Evolutionary conservation across 64 coral and sea anemone genomes (phyloP).

Genomic region (Orbicella faveolata): DNA sequence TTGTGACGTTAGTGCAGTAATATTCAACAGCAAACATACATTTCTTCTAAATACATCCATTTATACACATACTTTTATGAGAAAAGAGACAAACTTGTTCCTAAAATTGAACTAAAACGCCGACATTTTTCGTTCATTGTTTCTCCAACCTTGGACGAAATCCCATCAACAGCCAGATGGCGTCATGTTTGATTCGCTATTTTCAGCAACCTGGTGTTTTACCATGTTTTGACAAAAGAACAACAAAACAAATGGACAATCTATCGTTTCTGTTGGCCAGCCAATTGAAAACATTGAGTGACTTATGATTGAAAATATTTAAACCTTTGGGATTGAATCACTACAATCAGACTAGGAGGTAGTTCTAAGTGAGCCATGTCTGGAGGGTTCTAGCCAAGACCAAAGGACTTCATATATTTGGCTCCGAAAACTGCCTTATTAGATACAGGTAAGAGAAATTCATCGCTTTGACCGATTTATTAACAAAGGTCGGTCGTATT

Average conservation of each 20-base stretch:
- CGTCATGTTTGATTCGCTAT: background rate
- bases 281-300: conserved; percentile 1
- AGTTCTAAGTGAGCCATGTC: conserved; percentile 24
- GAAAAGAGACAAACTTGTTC: too few species aligned
- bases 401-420: conserved; percentile 16
- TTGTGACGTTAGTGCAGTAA: conserved; percentile 37
- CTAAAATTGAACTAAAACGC: too few species aligned
- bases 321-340: conserved; percentile 23
- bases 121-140: background rate
- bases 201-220: conserved; percentile 17
- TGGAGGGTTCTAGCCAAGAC: conserved; percentile 6
- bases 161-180: background rate
- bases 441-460: conserved; percentile 10
- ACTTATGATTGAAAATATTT: conserved; percentile 35
- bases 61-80: background rate
- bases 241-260: conserved; percentile 14
- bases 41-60: background rate
- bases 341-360: background rate
- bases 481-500: background rate
- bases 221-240: background rate
- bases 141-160: background rate
- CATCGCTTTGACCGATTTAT: background rate
- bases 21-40: conserved; percentile 30
- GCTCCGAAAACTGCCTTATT: conserved; percentile 21
- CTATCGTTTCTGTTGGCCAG: conserved; percentile 1